A percentile compares a stretch with the other conserved stretches of the same genome.
Conservation (phyloP, 92 coral and sea anemone genomes). For the Galaxea fascicularis region DNA sequence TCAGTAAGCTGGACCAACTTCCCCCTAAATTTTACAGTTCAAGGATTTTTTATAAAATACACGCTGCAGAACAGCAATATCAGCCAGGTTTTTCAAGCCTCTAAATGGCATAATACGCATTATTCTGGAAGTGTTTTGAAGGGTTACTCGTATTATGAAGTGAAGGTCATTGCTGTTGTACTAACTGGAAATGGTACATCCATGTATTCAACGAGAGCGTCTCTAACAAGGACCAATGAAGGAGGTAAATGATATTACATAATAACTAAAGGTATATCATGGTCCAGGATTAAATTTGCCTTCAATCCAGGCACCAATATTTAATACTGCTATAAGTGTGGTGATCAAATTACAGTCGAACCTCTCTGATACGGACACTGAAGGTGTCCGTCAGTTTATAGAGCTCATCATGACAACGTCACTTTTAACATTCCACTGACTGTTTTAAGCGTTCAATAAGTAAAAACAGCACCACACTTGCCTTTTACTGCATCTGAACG, state of each 20-base stretch:
- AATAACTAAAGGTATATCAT: too few species aligned
- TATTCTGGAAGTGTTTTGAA: not conserved
- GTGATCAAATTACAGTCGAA: too few species aligned
- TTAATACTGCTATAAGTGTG: too few species aligned
- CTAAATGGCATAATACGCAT: not conserved
- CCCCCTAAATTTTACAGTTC: not conserved
- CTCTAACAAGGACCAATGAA: not conserved
- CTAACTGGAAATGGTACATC: not conserved
- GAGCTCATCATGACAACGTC: too few species aligned
- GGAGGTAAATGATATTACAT: not conserved
- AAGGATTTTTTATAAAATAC: constrained; percentile 14
- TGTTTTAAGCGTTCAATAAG: too few species aligned
- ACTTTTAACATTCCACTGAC: too few species aligned
- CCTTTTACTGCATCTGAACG: too few species aligned
- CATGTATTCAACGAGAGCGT: not conserved
- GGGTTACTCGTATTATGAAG: constrained; percentile 10
- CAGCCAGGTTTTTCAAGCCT: constrained; percentile 5
- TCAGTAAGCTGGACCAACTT: not conserved
- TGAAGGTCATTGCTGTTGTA: constrained; percentile 10
- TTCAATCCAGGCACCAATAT: too few species aligned
- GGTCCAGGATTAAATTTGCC: not conserved
- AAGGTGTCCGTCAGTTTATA: too few species aligned
- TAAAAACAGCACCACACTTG: too few species aligned
- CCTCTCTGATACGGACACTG: too few species aligned
- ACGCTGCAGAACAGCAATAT: not conserved